phyloP scores from a whole-genome alignment of 2,797 vertebrate species.

The Semotilus atromaculatus region DNA sequence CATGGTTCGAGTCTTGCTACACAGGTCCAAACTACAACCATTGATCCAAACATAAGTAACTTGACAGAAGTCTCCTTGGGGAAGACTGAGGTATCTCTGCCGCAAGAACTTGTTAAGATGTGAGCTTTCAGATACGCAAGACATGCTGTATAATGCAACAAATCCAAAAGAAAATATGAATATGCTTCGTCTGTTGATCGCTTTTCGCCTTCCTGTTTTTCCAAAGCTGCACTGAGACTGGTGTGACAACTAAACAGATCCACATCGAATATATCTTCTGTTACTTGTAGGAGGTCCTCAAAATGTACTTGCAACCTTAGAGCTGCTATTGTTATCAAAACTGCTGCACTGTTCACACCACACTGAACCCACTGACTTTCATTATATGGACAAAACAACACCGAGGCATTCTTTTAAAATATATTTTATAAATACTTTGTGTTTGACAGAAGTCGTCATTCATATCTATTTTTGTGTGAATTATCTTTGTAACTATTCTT shows the following conservation, averaged over 20 bases:
- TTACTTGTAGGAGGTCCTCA: not conserved
- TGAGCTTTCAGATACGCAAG: conserved; percentile 81
- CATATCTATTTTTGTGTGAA: too few species aligned
- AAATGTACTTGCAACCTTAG: not conserved
- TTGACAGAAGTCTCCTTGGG: conserved; percentile 78
- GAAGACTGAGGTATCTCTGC: conserved; percentile 84
- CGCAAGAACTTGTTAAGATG: conserved; percentile 81
- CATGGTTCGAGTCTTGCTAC: conserved; percentile 85
- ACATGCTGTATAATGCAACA: conserved; percentile 61
- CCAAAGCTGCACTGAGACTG: not conserved
- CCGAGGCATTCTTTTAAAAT: too few species aligned
- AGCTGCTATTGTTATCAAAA: not conserved
- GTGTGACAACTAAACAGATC: not conserved
- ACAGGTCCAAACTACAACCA: conserved; percentile 80
- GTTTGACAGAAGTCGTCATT: too few species aligned
- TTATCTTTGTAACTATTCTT: too few species aligned
- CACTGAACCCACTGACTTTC: too few species aligned
- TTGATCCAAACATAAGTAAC: conserved; percentile 91
- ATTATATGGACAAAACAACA: too few species aligned
- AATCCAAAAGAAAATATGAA: not conserved
- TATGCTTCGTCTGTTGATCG: not conserved
- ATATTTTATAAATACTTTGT: too few species aligned
- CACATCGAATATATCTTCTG: not conserved
- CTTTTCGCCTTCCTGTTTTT: not conserved
- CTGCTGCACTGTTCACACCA: too few species aligned